Evolutionary conservation across 1,140 invertebrate genomes (phyloP), one percentile per base, ranked within the genome.

Genomic region (Nasonia longicornis): DNA sequence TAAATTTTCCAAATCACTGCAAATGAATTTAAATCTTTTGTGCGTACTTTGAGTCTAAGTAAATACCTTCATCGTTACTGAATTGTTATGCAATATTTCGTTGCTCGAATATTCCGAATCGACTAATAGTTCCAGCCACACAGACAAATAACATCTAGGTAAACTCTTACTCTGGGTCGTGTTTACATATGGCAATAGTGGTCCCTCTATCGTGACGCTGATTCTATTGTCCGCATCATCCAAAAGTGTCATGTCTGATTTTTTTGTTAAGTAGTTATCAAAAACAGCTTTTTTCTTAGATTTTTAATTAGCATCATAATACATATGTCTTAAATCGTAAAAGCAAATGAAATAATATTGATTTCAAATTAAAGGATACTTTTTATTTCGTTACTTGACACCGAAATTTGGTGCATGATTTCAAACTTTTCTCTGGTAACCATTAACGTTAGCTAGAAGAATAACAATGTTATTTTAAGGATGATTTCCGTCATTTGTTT

Each of bases 361-460:
- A 16, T 48, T 48, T 48, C 11, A 67, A 38, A 52, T 48, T 71
- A 86, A 89, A 89, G 86, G 86, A 89, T 90, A 90, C 89, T 88
- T 84, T 76, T 84, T 20, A 84, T 83, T 84, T 87, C 42, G 48
- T 85, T 83, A 45, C 72, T 84, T 20, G 92, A 91, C 70, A 95
- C 89, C 29, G 92, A 93, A 8, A 95, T 90, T 83, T 94, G 94
- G 85, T 92, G 93, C 69, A 91, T 88, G 10, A 91, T 87, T 67
- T 92, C 89, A n/a, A 93, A 90, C 84, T 92, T 94, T 83, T 94
- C 94, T 79, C 92, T 93, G 84, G 94, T 94, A 64, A 91, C 90
- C 89, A 95, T 92, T 73, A 95, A 91, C n/a, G 93, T 91, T n/a
- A 92, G 85, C 79, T 94, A 93, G 94, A 83, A 52, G 52, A 80